Percentiles rank a stretch among this genome's conserved stretches.
phyloP scores from a whole-genome alignment of 2,888 invertebrate species.

The Maniola hyperantus region DNA sequence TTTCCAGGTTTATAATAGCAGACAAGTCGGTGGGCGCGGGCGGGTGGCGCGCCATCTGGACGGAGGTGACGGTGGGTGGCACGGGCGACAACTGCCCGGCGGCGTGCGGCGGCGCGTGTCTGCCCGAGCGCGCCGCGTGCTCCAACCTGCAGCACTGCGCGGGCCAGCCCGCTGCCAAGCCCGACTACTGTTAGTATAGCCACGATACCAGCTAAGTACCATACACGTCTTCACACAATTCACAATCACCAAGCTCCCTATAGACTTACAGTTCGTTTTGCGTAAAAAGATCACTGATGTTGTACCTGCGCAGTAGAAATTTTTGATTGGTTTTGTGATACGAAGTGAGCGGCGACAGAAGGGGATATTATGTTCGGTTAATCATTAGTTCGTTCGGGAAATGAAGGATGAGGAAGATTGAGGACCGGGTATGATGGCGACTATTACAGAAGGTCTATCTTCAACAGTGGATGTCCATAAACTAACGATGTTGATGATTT shows the following conservation, averaged over 20 bases:
- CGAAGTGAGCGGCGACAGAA: no score
- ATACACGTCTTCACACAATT: not conserved
- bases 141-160: conserved; percentile 88
- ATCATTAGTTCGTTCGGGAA: no score
- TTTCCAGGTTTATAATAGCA: conserved; percentile 93
- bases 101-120: conserved; percentile 55
- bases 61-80: conserved; percentile 88
- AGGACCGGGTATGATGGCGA: no score
- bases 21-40: conserved; percentile 97
- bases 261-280: not conserved
- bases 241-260: not conserved
- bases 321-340: no score
- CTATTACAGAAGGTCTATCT: no score
- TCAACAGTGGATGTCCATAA: no score
- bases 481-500: no score
- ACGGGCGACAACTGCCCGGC: conserved; percentile 69
- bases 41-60: conserved; percentile 97
- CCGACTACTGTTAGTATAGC: conserved; percentile 88
- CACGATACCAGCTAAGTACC: not conserved
- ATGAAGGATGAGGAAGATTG: no score
- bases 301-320: no score
- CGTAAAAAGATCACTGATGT: no score
- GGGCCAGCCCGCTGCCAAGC: conserved; percentile 81
- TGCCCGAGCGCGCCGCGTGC: conserved; percentile 71
- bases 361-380: no score